Percentiles rank a stretch among this genome's conserved stretches.
These are phyloP conservation scores for Sphinx pinastri DNA, from an alignment of 2,888 invertebrate species.

Conservation along the genomic window DNA sequence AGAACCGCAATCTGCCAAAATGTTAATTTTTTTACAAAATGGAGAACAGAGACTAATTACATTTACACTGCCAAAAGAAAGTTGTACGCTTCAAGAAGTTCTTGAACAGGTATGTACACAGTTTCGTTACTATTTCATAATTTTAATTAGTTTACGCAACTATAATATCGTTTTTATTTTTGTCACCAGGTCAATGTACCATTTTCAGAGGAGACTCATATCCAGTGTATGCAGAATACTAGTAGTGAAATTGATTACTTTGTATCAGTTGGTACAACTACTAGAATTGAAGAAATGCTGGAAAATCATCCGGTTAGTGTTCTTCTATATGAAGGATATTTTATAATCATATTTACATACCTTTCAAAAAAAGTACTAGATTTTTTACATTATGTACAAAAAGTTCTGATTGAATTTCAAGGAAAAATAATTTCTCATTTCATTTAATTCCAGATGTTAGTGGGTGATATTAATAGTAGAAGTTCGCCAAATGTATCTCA, in stretches of 20 bases:
- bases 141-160: no score
- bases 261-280: constrained; percentile 87
- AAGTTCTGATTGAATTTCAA: background rate
- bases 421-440: constrained; percentile 6
- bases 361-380: no score
- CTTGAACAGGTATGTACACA: constrained; percentile 86
- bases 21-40: constrained; percentile 90
- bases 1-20: constrained; percentile 88
- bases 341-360: no score
- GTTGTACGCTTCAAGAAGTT: constrained; percentile 92
- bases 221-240: constrained; percentile 89
- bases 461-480: constrained; percentile 73
- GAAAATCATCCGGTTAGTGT: constrained; percentile 78
- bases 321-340: background rate
- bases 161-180: background rate
- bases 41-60: constrained; percentile 93
- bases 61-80: constrained; percentile 91
- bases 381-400: background rate
- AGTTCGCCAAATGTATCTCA: constrained; percentile 71
- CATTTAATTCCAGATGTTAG: constrained; percentile 66
- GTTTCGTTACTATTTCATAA: no score
- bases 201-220: constrained; percentile 87
- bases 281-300: constrained; percentile 79
- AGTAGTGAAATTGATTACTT: constrained; percentile 91
- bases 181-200: constrained; percentile 86